These are phyloP conservation scores for Merluccius polli DNA, from an alignment of 2,797 vertebrate species.

Conservation along the genomic window DNA sequence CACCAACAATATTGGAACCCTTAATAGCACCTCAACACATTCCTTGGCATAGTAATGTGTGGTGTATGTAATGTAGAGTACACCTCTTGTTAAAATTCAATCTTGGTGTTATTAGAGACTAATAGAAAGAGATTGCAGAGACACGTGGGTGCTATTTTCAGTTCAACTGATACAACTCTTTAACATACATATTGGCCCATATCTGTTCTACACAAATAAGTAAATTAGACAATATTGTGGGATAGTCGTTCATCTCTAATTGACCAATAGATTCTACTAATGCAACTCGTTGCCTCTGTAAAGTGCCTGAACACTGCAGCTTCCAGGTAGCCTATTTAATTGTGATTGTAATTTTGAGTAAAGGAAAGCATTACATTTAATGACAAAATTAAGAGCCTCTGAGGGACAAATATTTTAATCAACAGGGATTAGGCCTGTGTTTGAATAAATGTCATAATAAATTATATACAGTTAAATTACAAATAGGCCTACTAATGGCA, in stretches of 20 bases:
- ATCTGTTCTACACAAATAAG: too few relatives aligned
- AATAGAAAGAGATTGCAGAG: not conserved
- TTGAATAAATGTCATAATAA: not conserved
- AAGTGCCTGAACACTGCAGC: not conserved
- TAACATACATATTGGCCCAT: not conserved
- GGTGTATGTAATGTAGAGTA: constrained; percentile 10
- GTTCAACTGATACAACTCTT: not conserved
- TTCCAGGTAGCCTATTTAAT: not conserved
- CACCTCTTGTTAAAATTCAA: constrained; percentile 5
- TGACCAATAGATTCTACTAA: not conserved
- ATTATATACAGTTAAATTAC: not conserved
- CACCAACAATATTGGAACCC: not conserved
- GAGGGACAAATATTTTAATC: not conserved
- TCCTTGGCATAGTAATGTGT: constrained; percentile 1
- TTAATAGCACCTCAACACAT: constrained; percentile 9
- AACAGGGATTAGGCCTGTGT: not conserved
- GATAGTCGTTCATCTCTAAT: too few relatives aligned
- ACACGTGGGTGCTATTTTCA: too few relatives aligned
- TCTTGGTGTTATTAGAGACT: constrained; percentile 6
- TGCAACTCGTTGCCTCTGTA: not conserved
- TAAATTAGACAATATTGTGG: too few relatives aligned
- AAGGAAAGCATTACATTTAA: not conserved
- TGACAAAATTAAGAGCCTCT: not conserved
- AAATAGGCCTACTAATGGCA: not conserved
- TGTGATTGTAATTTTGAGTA: not conserved